A percentile compares a stretch with the other conserved stretches of the same genome.
These are phyloP conservation scores for Acridotheres tristis DNA, from an alignment of 2,797 vertebrate genomes.

Conservation along the genomic window DNA sequence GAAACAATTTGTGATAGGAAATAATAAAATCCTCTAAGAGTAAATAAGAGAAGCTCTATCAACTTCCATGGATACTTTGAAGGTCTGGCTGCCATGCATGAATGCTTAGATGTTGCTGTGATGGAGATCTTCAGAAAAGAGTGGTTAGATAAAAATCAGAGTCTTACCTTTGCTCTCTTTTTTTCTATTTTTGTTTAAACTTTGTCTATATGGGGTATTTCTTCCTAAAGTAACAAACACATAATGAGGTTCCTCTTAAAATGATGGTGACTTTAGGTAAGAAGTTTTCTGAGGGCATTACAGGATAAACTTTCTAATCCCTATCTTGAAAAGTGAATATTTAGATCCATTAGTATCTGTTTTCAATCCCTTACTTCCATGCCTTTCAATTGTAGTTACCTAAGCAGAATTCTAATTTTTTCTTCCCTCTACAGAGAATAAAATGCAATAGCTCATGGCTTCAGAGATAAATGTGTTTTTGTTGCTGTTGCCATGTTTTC, in stretches of 20 bases:
- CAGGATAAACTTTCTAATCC: background rate
- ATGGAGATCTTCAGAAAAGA: background rate
- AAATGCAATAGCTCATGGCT: background rate
- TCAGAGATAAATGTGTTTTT: background rate
- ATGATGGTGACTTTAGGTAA: background rate
- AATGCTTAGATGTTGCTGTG: background rate
- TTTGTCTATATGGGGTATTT: background rate
- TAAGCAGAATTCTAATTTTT: background rate
- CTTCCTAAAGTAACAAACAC: background rate
- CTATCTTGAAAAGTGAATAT: background rate
- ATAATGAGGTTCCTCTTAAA: background rate
- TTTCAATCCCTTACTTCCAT: background rate
- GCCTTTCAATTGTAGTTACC: background rate
- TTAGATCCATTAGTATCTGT: background rate
- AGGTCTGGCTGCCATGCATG: background rate
- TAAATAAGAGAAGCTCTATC: background rate
- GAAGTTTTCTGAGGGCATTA: background rate
- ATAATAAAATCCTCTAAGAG: background rate
- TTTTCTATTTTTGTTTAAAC: background rate
- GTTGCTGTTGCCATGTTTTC: slow-evolving; percentile 4
- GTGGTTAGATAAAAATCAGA: background rate
- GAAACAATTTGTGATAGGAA: background rate
- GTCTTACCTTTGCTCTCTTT: background rate
- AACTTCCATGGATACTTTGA: background rate
- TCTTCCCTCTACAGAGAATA: background rate